Percentiles rank a stretch among this genome's conserved stretches.
Evolutionary conservation across 2,113 vertebrate genomes (phyloP).

Genomic region (Megaleporinus macrocephalus): DNA sequence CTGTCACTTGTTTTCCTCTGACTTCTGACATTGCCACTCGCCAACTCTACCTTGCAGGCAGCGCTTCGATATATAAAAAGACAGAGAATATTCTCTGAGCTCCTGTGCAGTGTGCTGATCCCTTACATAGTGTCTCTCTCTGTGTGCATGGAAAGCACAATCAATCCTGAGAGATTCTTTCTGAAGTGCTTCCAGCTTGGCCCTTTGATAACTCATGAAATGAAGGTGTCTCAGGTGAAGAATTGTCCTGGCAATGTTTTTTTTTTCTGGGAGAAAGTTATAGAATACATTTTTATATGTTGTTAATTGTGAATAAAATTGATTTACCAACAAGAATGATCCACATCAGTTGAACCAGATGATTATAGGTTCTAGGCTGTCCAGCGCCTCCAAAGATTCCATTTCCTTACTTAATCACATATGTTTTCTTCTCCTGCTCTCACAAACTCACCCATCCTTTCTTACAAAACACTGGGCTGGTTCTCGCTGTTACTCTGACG

Average conservation of each 20-base stretch:
- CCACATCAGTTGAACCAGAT: no score
- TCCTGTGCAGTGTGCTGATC: conserved; percentile 2
- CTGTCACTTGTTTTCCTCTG: conserved; percentile 34
- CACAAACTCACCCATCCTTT: no score
- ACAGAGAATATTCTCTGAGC: not conserved
- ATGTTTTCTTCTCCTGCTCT: no score
- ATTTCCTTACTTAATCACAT: no score
- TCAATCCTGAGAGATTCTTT: conserved; percentile 16
- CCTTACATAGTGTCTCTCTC: not conserved
- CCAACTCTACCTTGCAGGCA: conserved; percentile 30
- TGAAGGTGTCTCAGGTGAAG: conserved; percentile 9
- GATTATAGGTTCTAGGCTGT: no score
- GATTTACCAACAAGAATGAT: no score
- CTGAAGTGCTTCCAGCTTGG: conserved; percentile 3
- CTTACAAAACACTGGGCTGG: no score
- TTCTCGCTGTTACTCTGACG: no score
- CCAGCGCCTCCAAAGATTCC: no score
- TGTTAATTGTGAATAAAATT: no score
- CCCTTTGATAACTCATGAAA: conserved; percentile 34
- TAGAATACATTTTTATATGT: no score
- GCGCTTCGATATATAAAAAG: conserved; percentile 25
- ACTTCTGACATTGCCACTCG: conserved; percentile 20
- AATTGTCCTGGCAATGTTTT: not conserved
- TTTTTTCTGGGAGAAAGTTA: not conserved
- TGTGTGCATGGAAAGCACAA: conserved; percentile 37